These are phyloP conservation scores for Macaca fascicularis DNA, from an alignment of 2,113 vertebrate species.

Conservation along the genomic window T2T-MFA8v1.1 NC_088375.1:75496001-75496500, in stretches of 20 bases:
- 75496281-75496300: not conserved
- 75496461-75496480: not conserved
- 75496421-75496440: not conserved
- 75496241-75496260: not conserved
- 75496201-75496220: not conserved
- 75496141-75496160: not conserved
- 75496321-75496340: not conserved
- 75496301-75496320: not conserved
- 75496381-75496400: not conserved
- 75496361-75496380: not conserved
- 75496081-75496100: not conserved
- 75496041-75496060: not conserved
- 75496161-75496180: not conserved
- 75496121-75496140: not conserved
- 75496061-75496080: not conserved
- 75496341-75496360: not conserved
- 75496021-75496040: not conserved
- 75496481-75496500: not conserved
- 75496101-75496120: not conserved
- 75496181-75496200: not conserved
- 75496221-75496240: not conserved
- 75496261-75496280: not conserved
- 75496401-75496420: too few relatives aligned
- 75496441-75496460: not conserved
- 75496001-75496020: not conserved